Evolutionary conservation across 37 sponge, comb jelly and placozoan genomes (phyloP).

Genomic region (Ianthella basta): DNA sequence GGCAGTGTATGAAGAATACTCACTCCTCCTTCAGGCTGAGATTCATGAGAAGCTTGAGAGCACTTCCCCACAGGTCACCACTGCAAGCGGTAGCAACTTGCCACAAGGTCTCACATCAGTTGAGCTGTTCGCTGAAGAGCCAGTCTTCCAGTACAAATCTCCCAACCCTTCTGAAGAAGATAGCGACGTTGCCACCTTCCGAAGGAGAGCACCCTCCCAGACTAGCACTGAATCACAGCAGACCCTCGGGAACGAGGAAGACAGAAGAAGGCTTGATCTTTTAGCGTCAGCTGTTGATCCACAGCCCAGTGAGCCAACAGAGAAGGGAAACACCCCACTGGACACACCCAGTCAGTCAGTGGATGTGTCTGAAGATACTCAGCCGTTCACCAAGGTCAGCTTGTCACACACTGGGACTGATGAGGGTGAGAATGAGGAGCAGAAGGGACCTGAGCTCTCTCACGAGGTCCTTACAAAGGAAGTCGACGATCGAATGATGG

Average conservation of each 20-base stretch:
- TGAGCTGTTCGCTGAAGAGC: background rate
- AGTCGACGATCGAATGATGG: conserved; percentile 4
- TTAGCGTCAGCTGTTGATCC: too few relatives aligned
- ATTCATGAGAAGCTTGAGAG: background rate
- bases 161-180: background rate
- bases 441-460: background rate
- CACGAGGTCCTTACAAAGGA: background rate
- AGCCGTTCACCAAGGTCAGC: too few relatives aligned
- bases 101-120: background rate
- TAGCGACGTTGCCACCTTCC: background rate
- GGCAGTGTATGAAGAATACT: conserved; percentile 1
- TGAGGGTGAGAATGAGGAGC: conserved; percentile 1
- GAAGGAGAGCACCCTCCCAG: too few relatives aligned
- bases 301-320: too few relatives aligned
- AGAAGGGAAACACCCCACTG: too few relatives aligned
- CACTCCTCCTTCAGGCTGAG: conserved; percentile 3
- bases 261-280: too few relatives aligned
- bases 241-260: too few relatives aligned
- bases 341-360: too few relatives aligned
- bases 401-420: background rate
- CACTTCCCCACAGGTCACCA: background rate
- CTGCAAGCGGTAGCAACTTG: too few relatives aligned
- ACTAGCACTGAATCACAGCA: too few relatives aligned
- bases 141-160: background rate
- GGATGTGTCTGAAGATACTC: too few relatives aligned